A percentile compares a stretch with the other conserved stretches of the same genome.
Evolutionary conservation across 2,888 invertebrate species (phyloP).

Genomic region (Branchellion lobata): DNA sequence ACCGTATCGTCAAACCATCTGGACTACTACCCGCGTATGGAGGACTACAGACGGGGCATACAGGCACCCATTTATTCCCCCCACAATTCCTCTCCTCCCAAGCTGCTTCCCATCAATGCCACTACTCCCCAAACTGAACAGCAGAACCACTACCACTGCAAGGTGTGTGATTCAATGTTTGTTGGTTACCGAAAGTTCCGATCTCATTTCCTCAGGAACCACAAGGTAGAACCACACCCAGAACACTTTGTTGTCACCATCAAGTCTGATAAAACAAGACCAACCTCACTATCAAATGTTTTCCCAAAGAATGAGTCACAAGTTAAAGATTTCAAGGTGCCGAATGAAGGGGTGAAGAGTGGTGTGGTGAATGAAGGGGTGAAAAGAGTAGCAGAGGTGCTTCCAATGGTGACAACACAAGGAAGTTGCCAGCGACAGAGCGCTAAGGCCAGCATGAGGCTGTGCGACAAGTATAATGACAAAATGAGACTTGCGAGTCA

Average conservation of each 20-base stretch:
- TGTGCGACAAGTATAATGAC: too few species aligned
- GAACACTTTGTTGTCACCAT: slow-evolving; percentile 59
- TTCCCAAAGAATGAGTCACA: neutral
- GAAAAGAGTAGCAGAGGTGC: neutral
- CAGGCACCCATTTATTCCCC: too few species aligned
- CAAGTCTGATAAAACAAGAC: slow-evolving; percentile 56
- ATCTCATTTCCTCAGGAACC: slow-evolving; percentile 60
- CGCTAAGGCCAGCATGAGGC: neutral
- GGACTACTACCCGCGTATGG: too few species aligned
- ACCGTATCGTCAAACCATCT: too few species aligned
- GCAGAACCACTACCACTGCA: slow-evolving; percentile 53
- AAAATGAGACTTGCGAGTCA: neutral
- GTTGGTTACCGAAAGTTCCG: slow-evolving; percentile 60
- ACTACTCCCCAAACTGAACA: too few species aligned
- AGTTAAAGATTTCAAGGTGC: neutral
- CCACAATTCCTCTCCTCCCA: too few species aligned
- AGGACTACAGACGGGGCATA: too few species aligned
- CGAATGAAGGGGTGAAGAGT: neutral
- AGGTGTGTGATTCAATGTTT: slow-evolving; percentile 58
- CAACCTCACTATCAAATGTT: neutral
- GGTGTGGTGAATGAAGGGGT: neutral
- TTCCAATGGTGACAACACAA: neutral
- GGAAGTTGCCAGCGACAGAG: neutral
- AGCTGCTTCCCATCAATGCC: too few species aligned
- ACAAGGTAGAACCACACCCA: slow-evolving; percentile 59